phyloP scores from a whole-genome alignment of 2,113 vertebrate species.

The Dicaeum eximium region DNA sequence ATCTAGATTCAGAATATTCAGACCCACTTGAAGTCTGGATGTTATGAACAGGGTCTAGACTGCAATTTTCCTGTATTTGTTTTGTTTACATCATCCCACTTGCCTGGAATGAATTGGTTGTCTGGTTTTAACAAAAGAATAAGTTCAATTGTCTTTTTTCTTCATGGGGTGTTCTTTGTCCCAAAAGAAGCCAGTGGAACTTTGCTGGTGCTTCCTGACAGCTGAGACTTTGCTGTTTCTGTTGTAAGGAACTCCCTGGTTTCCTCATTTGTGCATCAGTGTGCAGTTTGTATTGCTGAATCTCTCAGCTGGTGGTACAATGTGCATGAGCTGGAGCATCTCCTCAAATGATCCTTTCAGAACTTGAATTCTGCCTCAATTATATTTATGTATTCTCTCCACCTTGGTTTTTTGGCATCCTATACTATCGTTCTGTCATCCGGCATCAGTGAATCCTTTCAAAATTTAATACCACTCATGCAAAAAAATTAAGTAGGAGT shows the following conservation, averaged over 20 bases:
- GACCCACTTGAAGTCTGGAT: background rate
- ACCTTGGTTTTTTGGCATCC: background rate
- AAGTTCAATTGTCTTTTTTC: background rate
- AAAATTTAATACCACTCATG: background rate
- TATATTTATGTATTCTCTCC: background rate
- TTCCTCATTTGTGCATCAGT: background rate
- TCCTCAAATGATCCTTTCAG: background rate
- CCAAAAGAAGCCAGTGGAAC: background rate
- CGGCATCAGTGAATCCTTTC: background rate
- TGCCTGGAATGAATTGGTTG: background rate
- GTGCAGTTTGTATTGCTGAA: background rate
- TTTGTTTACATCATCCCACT: background rate
- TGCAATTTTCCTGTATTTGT: background rate
- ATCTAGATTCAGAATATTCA: background rate
- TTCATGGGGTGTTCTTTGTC: background rate
- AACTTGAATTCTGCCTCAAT: background rate
- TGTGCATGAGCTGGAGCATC: background rate
- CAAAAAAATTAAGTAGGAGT: background rate
- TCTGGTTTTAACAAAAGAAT: background rate
- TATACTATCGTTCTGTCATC: background rate
- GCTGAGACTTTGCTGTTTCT: background rate
- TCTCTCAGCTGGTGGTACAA: background rate
- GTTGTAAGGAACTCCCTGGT: background rate
- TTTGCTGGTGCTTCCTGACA: background rate
- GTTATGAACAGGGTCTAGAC: background rate